Evolutionary conservation across 2,888 invertebrate genomes (phyloP).

Genomic region (Scelioninae gen. 1): DNA sequence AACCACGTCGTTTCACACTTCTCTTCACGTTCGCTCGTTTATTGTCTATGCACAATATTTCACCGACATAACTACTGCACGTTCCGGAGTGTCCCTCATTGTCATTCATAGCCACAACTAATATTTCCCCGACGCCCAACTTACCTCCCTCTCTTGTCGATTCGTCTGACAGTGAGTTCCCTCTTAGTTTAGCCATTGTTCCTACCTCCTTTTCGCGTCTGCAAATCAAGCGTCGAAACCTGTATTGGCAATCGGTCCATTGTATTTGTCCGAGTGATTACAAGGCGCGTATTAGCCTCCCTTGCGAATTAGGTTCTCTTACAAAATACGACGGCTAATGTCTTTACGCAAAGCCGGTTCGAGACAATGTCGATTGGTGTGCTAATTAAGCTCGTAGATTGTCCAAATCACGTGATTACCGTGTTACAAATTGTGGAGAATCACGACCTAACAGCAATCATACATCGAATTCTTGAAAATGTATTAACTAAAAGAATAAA

Average conservation of each 20-base stretch:
- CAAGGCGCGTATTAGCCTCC: slow-evolving; percentile 57
- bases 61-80: slow-evolving; percentile 31
- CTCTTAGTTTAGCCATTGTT: slow-evolving; percentile 43
- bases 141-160: neutral
- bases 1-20: too few species aligned
- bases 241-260: slow-evolving; percentile 67
- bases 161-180: slow-evolving; percentile 33
- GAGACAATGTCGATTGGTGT: slow-evolving; percentile 54
- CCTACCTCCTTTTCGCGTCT: slow-evolving; percentile 43
- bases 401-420: slow-evolving; percentile 14
- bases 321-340: slow-evolving; percentile 63
- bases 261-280: slow-evolving; percentile 65
- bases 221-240: slow-evolving; percentile 53
- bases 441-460: neutral
- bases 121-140: slow-evolving; percentile 38
- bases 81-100: slow-evolving; percentile 49
- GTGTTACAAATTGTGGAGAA: slow-evolving; percentile 1
- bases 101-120: slow-evolving; percentile 53
- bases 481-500: too few species aligned
- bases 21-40: slow-evolving; percentile 26
- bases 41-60: slow-evolving; percentile 39
- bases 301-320: slow-evolving; percentile 61
- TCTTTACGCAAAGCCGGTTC: slow-evolving; percentile 53
- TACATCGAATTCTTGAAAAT: too few species aligned
- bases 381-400: slow-evolving; percentile 41